Evolutionary conservation across 64 coral and sea anemone genomes (phyloP).

Genomic region (Montipora efflorescens): DNA sequence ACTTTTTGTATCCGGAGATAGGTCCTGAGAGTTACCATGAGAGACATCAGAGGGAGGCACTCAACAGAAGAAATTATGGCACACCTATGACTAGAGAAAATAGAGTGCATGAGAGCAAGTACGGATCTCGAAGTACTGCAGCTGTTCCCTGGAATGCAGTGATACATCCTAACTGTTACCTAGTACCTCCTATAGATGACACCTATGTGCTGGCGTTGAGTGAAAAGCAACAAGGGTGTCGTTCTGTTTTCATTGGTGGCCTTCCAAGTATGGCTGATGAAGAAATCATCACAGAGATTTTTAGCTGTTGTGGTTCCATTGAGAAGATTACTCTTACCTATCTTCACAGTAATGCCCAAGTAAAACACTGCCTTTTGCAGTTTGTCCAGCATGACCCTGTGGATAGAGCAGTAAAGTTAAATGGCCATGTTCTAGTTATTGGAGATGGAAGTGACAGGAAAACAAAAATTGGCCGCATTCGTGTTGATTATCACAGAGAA

Average conservation of each 20-base stretch:
- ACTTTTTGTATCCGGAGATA: not conserved
- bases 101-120: not conserved
- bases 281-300: conserved; percentile 84
- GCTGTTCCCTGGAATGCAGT: conserved; percentile 45
- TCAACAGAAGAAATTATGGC: conserved; percentile 14
- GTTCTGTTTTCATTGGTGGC: conserved; percentile 73
- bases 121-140: not conserved
- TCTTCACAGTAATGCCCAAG: conserved; percentile 11
- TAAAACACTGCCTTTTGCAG: conserved; percentile 57
- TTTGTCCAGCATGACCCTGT: conserved; percentile 66
- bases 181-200: conserved; percentile 75
- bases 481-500: conserved; percentile 77
- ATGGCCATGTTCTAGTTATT: conserved; percentile 71
- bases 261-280: conserved; percentile 74
- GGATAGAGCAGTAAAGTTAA: conserved; percentile 79
- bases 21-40: not conserved
- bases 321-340: conserved; percentile 62
- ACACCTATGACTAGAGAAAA: not conserved
- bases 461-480: conserved; percentile 60
- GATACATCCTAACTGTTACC: conserved; percentile 53
- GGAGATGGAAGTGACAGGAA: conserved; percentile 53
- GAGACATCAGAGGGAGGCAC: not conserved
- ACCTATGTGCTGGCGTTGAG: conserved; percentile 37
- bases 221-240: conserved; percentile 81
- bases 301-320: conserved; percentile 74